Conservation (phyloP, 2,113 vertebrate genomes). For the Bothrops jararaca region DNA sequence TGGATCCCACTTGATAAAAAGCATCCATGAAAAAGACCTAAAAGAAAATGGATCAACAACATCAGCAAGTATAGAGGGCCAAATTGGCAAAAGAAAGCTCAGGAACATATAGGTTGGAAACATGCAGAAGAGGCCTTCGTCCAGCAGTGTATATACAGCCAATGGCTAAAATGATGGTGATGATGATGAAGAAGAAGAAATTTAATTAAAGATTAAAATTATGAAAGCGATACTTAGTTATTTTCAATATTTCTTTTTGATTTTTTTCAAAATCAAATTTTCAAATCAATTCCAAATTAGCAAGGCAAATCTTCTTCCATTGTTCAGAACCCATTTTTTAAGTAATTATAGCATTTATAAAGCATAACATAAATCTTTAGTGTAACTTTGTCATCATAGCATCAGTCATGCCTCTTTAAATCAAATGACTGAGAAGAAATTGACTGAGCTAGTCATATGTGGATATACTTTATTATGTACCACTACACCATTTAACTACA, state of each 20-base stretch:
- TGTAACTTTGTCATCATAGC: not conserved
- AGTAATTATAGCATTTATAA: not conserved
- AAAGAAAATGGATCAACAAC: not conserved
- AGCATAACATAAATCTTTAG: not conserved
- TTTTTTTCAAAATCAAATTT: slow-evolving; percentile 7
- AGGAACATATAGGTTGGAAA: not conserved
- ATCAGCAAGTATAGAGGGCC: not conserved
- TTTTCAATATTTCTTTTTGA: not conserved
- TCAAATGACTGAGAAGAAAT: not conserved
- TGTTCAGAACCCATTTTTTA: not conserved
- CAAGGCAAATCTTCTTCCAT: not conserved
- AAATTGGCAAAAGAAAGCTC: not conserved
- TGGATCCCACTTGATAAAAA: not conserved
- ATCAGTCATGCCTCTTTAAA: slow-evolving; percentile 15
- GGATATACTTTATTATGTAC: not conserved
- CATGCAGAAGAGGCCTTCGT: not conserved
- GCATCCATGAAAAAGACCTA: not conserved
- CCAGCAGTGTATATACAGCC: not conserved
- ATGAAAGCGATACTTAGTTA: not conserved
- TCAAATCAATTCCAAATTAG: not conserved
- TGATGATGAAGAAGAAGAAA: not conserved
- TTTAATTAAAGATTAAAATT: not conserved
- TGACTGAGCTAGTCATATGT: not conserved
- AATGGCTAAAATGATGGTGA: not conserved
- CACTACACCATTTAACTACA: not conserved